phyloP scores from a whole-genome alignment of 2,888 invertebrate genomes.

The Acanthacorydalis orientalis region DNA sequence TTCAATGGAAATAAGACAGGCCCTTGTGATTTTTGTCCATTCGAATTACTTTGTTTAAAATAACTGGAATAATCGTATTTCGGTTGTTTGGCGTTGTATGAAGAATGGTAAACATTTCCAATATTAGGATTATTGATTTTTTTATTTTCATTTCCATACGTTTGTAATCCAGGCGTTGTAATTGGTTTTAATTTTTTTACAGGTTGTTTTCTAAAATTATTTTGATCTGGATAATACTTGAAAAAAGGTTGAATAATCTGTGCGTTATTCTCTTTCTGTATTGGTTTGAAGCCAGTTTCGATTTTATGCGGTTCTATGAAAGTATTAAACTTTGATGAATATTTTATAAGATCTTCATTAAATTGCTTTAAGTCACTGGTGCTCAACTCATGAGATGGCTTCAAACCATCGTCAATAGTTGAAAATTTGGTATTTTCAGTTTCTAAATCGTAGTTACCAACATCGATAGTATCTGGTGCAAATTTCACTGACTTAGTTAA shows the following conservation, averaged over 20 bases:
- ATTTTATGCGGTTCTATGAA: background rate
- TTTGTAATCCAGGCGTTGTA: slow-evolving; percentile 1
- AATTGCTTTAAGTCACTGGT: background rate
- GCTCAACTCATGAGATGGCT: background rate
- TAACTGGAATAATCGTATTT: slow-evolving; percentile 1
- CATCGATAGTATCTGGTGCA: background rate
- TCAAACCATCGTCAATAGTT: background rate
- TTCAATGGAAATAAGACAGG: slow-evolving; percentile 3
- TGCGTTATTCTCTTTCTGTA: background rate
- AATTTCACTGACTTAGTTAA: background rate
- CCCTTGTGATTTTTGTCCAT: background rate
- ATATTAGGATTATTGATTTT: background rate
- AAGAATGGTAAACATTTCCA: too few species aligned
- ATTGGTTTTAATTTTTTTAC: slow-evolving; percentile 2
- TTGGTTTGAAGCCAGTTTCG: slow-evolving; percentile 3
- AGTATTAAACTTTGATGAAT: background rate
- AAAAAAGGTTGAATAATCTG: background rate
- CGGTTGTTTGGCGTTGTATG: background rate
- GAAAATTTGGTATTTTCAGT: background rate
- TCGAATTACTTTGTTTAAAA: slow-evolving; percentile 1
- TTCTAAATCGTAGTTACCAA: background rate
- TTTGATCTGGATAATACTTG: background rate
- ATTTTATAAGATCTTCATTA: background rate
- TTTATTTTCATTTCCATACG: background rate
- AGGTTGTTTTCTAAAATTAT: background rate